Evolutionary conservation across 1,140 invertebrate genomes (phyloP), one percentile per base, ranked within the genome.

Genomic region (Bacillus rossius): DNA sequence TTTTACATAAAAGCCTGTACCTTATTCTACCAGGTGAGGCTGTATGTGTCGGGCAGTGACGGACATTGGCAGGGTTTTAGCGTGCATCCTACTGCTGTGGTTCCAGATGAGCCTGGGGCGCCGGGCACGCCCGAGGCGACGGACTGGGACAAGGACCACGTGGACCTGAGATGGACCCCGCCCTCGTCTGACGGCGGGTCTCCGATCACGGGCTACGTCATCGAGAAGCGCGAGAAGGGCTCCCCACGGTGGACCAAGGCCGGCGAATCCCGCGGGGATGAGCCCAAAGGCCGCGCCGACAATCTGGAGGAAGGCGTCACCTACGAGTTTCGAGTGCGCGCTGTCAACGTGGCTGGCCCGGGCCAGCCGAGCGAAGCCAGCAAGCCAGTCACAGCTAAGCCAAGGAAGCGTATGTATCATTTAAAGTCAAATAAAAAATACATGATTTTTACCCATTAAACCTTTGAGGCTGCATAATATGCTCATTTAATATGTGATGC

Each of bases 71-170:
- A n/a, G n/a, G n/a, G n/a, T n/a, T n/a, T n/a, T n/a, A n/a, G n/a
- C n/a, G n/a, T n/a, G n/a, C n/a, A n/a, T n/a, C n/a, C n/a, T n/a
- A n/a, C n/a, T n/a, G n/a, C n/a, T 50, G 25, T 34, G 3, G 2
- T 50, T 73, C 41, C 64, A 89, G 91, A 96, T 75, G 90, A 93
- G 72, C 94, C 94, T 65, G 94, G 92, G 57, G 84, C 92, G 65
- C 92, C 94, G 58, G 91, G 91, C 41, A 85, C 86, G 59, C 93
- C 93, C 19, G 91, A 96, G 71, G 81, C 91, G 10, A 84, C 87
- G 34, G 94, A 97, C 72, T 97, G 93, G 93, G 94, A 97, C 72
- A 94, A 92, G 69, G 91, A 96, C 76, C 88, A 89, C 68, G 91
- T 96, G 59, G 93, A 96, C 67, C 81, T 50, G 22, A 87, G 88